phyloP scores from a whole-genome alignment of 2,888 invertebrate genomes.

The Celastrina argiolus region DNA sequence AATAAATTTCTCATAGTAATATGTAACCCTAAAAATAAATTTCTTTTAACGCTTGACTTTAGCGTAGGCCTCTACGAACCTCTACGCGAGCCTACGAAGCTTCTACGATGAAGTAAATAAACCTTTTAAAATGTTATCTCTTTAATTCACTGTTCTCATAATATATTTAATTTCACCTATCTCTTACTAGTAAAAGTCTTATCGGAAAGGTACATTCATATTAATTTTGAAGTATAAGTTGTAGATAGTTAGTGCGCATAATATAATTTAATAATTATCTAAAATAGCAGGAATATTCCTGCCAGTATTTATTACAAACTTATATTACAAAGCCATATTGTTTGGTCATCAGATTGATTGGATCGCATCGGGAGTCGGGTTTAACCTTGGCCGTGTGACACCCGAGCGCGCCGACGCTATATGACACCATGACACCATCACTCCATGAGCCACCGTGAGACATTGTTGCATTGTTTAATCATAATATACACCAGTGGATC shows the following conservation, averaged over 20 bases:
- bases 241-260: no score
- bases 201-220: no score
- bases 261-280: no score
- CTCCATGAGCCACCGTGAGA: constrained; percentile 37
- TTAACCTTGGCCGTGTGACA: constrained; percentile 60
- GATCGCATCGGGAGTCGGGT: background rate
- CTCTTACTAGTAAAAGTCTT: no score
- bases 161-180: no score
- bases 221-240: no score
- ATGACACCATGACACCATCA: constrained; percentile 47
- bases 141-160: no score
- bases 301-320: background rate
- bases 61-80: background rate
- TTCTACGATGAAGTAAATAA: background rate
- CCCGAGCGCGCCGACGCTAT: constrained; percentile 55
- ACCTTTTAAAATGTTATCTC: background rate
- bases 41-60: background rate
- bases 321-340: background rate
- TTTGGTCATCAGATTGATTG: background rate
- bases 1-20: no score
- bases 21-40: background rate
- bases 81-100: background rate
- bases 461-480: constrained; percentile 13
- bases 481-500: background rate
- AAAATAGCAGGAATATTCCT: background rate